These are phyloP conservation scores for Neopelma chrysocephalum DNA, from an alignment of 2,797 vertebrate genomes.

Conservation along the genomic window DNA sequence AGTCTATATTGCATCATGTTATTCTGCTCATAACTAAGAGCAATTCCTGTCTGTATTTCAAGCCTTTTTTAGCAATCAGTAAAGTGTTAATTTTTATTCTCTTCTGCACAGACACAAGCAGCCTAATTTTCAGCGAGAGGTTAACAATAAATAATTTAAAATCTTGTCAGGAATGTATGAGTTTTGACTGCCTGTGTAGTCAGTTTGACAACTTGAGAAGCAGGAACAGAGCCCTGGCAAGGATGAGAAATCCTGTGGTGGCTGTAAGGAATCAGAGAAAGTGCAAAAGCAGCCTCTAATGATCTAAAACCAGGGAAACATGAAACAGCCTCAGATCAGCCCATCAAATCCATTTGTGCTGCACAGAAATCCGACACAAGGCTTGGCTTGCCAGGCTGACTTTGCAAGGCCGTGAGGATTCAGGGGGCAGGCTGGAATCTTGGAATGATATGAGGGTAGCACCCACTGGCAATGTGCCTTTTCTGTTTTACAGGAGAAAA, in stretches of 20 bases:
- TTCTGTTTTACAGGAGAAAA: neutral
- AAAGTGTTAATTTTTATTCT: neutral
- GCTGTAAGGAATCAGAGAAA: neutral
- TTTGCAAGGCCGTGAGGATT: neutral
- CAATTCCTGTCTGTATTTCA: neutral
- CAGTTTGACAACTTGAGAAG: neutral
- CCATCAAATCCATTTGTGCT: neutral
- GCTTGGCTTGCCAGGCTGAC: neutral
- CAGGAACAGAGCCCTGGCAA: neutral
- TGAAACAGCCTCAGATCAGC: neutral
- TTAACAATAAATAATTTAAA: conserved; percentile 19
- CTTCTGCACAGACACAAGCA: neutral
- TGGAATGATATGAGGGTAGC: neutral
- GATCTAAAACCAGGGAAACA: neutral
- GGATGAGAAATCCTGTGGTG: neutral
- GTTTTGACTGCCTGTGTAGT: neutral
- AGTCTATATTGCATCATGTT: neutral
- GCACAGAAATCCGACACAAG: neutral
- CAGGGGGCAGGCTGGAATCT: neutral
- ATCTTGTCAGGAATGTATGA: neutral
- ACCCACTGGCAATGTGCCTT: accelerated
- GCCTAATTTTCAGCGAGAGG: neutral
- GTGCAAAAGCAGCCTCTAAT: neutral
- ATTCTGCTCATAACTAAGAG: neutral
- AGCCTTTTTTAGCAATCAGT: neutral